These are phyloP conservation scores for Drosophila repleta DNA, from an alignment of 1,140 invertebrate species.

Conservation along the genomic window DNA sequence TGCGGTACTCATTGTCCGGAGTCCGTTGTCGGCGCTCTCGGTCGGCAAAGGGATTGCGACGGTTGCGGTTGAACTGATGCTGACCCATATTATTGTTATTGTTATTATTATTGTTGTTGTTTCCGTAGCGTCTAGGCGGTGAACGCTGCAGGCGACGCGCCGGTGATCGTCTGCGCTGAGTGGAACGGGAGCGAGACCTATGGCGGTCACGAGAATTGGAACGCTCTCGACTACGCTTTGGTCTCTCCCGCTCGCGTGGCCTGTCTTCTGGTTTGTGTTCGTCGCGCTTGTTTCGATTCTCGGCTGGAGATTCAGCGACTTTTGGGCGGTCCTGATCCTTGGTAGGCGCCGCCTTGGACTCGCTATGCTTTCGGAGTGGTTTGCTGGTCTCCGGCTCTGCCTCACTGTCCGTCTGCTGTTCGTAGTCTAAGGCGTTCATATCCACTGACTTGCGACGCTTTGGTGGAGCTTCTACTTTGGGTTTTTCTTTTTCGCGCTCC, in stretches of 20 bases:
- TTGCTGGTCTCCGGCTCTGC: constrained; percentile 48
- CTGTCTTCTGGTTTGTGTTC: constrained; percentile 44
- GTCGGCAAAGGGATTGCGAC: constrained; percentile 73
- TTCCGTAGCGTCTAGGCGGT: constrained; percentile 40
- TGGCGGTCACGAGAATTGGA: constrained; percentile 44
- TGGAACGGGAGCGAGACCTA: constrained; percentile 52
- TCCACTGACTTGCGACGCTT: constrained; percentile 74
- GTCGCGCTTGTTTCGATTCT: constrained; percentile 15
- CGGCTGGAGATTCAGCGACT: constrained; percentile 17
- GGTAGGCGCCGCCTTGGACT: constrained; percentile 5
- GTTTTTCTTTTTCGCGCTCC: constrained; percentile 56
- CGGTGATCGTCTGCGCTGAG: constrained; percentile 58
- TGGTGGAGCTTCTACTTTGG: constrained; percentile 37
- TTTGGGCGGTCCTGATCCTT: constrained; percentile 36
- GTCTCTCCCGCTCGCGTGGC: constrained; percentile 21
- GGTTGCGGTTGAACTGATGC: constrained; percentile 49
- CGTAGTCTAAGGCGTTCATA: constrained; percentile 81
- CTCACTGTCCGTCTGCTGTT: constrained; percentile 77
- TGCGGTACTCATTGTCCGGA: constrained; percentile 63
- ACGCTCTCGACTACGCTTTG: constrained; percentile 38
- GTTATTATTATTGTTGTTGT: constrained; percentile 9
- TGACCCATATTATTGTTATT: constrained; percentile 27
- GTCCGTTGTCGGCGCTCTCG: constrained; percentile 69
- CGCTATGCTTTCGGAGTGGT: constrained; percentile 27
- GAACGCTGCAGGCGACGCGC: constrained; percentile 56